Conservation (phyloP, 2,888 invertebrate genomes). For the Gymnoscelis rufifasciata region DNA sequence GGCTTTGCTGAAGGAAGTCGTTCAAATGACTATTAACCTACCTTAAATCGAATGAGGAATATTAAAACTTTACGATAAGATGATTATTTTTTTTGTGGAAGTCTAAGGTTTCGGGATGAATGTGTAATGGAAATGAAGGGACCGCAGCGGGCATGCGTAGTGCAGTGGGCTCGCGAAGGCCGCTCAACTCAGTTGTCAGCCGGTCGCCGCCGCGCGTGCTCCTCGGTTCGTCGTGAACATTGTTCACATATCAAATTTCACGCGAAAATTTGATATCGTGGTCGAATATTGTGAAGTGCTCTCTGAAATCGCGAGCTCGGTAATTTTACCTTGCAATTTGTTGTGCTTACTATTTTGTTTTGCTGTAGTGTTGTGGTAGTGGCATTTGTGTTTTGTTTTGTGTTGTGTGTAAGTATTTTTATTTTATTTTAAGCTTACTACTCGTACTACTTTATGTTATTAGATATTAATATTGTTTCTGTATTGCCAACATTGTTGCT, state of each 20-base stretch:
- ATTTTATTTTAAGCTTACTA: constrained; percentile 13
- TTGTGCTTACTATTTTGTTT: constrained; percentile 49
- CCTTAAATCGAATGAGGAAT: constrained; percentile 46
- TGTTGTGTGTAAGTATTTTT: constrained; percentile 56
- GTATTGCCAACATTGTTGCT: constrained; percentile 67
- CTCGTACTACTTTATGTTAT: constrained; percentile 18
- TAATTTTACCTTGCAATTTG: constrained; percentile 40
- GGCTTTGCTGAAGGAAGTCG: constrained; percentile 48
- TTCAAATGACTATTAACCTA: constrained; percentile 65
- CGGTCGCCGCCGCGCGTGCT: constrained; percentile 56
- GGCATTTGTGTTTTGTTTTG: constrained; percentile 56
- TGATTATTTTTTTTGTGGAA: constrained; percentile 15
- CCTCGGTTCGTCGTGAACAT: constrained; percentile 40
- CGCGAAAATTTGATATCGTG: constrained; percentile 76
- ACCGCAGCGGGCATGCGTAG: constrained; percentile 74
- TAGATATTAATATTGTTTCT: constrained; percentile 37
- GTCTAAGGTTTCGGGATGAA: constrained; percentile 36
- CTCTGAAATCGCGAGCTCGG: constrained; percentile 56
- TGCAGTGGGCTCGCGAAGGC: constrained; percentile 63
- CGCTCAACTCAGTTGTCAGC: constrained; percentile 57
- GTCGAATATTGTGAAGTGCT: constrained; percentile 69
- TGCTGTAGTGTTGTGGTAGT: constrained; percentile 67
- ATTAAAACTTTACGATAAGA: not conserved
- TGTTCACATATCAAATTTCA: constrained; percentile 77
- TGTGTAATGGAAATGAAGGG: constrained; percentile 55